Base-by-base conservation (phyloP, 1,140 invertebrate genomes). In the Leptinotarsa undecemlineata region DNA sequence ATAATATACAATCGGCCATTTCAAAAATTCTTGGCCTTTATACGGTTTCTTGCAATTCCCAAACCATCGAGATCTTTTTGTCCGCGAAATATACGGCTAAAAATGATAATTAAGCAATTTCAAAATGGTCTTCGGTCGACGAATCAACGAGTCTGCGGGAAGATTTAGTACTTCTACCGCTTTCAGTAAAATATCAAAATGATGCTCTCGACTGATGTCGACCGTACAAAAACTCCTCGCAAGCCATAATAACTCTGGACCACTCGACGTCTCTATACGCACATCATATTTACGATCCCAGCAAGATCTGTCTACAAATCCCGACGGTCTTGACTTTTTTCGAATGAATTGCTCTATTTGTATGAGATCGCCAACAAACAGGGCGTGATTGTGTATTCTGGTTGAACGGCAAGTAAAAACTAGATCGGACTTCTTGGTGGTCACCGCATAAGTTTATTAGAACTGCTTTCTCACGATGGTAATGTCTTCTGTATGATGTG, bases 261-360 rank as follows among this genome's bases (percentile, higher is more conserved):
- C 61, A 66, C 57, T 66, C 66, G 75, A 76, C 75, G 68, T 76
- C 75, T 76, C 75, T 76, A 76, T 76, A 76, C 75, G 71, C 66
- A 73, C 71, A 71, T 76, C 75, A 76, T 76, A 76, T 76, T 72
- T 73, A 72, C 67, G 63, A 69, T 73, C 67, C 76, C 63, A 61
- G 66, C 71, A 62, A 75, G 68, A 73, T 57, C 72, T 68, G 74
- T 78, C 76, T 74, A 76, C 78, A 78, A 79, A 78, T 78, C 77
- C 74, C 64, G 72, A 66, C 76, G 66, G 67, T 66, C 23, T 15
- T 47, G 72, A 74, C 76, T 77, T 69, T 77, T 77, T 72, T 69
- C 23, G 51, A 75, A 77, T 79, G 74, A 77, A 79, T 79, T 76
- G 76, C 76, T 79, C 78, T 77, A 79, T 79, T 79, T 79, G 78